These are phyloP conservation scores for Poecilia picta DNA, from an alignment of 2,797 vertebrate genomes.

Conservation along the genomic window DNA sequence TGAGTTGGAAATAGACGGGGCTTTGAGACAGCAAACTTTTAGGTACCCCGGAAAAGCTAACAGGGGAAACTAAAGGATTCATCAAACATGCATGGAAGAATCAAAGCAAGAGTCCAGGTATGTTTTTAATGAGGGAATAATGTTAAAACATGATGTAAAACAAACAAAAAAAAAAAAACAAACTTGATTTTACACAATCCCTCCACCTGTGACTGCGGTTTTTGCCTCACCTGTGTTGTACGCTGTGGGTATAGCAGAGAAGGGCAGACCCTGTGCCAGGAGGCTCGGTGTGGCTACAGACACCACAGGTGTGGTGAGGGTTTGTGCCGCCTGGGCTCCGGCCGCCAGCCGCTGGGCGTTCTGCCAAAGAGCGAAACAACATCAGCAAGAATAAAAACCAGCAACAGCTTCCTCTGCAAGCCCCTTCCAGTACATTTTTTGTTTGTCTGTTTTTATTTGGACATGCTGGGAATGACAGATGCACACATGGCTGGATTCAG, in stretches of 20 bases:
- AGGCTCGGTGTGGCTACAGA: conserved; percentile 96
- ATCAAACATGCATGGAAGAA: too few species aligned
- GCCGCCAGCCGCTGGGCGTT: conserved; percentile 91
- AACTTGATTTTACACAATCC: not conserved
- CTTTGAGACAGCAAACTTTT: too few species aligned
- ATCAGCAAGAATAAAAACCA: conserved; percentile 17
- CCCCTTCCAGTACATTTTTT: conserved; percentile 11
- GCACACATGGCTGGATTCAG: conserved; percentile 49
- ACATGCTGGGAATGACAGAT: conserved; percentile 69
- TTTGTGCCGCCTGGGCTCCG: conserved; percentile 90
- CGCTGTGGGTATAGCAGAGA: conserved; percentile 95
- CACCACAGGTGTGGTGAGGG: conserved; percentile 95
- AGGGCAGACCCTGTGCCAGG: conserved; percentile 88
- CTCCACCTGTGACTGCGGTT: not conserved
- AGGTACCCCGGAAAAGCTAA: too few species aligned
- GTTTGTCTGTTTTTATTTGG: conserved; percentile 12
- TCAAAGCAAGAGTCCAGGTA: too few species aligned
- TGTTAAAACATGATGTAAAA: too few species aligned
- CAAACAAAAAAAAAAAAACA: too few species aligned
- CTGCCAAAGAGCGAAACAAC: conserved; percentile 74
- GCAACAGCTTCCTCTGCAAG: not conserved
- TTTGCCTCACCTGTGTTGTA: conserved; percentile 93
- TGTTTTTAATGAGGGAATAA: too few species aligned
- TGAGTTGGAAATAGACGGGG: too few species aligned
- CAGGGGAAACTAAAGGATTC: too few species aligned